Evolutionary conservation across 2,888 invertebrate genomes (phyloP), one percentile per base, ranked within the genome.

Genomic region (Anagyrus pseudococci): DNA sequence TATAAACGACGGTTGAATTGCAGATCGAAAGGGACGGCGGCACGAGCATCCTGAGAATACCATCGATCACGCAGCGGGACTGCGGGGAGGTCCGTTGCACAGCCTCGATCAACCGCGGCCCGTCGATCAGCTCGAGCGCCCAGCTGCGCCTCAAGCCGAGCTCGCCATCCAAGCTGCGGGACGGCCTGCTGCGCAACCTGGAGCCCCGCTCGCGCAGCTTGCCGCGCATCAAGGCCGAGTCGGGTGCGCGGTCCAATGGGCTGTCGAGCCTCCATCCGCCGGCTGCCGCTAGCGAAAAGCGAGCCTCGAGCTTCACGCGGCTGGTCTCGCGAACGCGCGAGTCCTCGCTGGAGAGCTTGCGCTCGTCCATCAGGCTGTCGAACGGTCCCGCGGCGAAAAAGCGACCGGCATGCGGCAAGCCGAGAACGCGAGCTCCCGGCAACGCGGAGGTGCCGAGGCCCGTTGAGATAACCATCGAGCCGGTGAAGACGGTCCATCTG

Each of bases 11-110:
- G 6, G 19, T 43, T 7, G n/a, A 4, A n/a, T 59, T 58, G 8
- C 74, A 84, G 84, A 77, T 84, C 68, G 83, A 84, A 71, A 81
- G 81, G 71, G 79, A 82, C 68, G 81, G 76, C 72, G n/a, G 6
- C 4, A 82, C 84, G 70, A 84, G 83, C 74, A 83, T 87, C 71
- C 82, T 89, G 68, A 85, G 85, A 77, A 84, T 89, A 72, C 78
- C 82, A 63, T 83, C 84, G 70, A 84, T 86, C 67, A 83, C 84
- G 70, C 82, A 84, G 64, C 77, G 81, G 10, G 85, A 87, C 26
- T 82, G 82, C 57, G 84, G 84, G 1, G 83, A 83, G 69, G 75
- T 84, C 64, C 81, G 83, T 37, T 80, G 84, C 64, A 80, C 78
- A 47, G 78, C 73, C 19, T 67, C 73, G 19, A 73, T 74, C 22